phyloP scores from a whole-genome alignment of 2,888 invertebrate species.

The Lasioglossum vierecki region DNA sequence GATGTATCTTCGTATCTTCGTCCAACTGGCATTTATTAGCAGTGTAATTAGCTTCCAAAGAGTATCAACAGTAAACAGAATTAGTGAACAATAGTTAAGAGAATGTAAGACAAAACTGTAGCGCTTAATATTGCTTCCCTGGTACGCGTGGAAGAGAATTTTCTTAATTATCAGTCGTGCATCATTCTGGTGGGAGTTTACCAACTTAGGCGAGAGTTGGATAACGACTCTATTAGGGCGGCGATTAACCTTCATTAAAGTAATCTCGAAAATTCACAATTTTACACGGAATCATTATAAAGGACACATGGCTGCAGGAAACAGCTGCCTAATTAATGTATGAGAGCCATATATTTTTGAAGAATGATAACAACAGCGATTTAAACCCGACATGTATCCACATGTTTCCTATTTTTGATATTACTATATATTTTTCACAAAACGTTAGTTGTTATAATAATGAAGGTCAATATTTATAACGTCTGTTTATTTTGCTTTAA shows the following conservation, averaged over 20 bases:
- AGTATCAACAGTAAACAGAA: not conserved
- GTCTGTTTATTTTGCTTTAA: not conserved
- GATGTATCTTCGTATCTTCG: not conserved
- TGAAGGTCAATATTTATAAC: not conserved
- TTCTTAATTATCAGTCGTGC: constrained; percentile 35
- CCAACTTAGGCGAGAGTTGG: constrained; percentile 21
- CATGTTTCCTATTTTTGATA: too few relatives aligned
- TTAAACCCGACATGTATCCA: not conserved
- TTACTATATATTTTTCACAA: too few relatives aligned
- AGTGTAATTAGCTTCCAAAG: not conserved
- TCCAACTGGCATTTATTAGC: not conserved
- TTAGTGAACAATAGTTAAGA: constrained; percentile 8
- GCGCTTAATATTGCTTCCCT: constrained; percentile 36
- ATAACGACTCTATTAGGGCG: constrained; percentile 20
- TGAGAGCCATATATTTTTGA: not conserved
- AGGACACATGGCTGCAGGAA: not conserved
- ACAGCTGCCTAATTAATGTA: not conserved
- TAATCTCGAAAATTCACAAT: constrained; percentile 8
- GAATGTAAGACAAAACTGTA: constrained; percentile 12
- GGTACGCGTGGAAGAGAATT: constrained; percentile 19
- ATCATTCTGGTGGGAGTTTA: constrained; percentile 23
- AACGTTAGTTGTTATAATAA: too few relatives aligned
- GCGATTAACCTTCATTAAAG: constrained; percentile 37
- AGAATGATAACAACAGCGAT: not conserved
- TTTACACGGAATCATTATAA: not conserved